These are phyloP conservation scores for Brienomyrus longianalis DNA, from an alignment of 2,113 vertebrate species.

Conservation along the genomic window DNA sequence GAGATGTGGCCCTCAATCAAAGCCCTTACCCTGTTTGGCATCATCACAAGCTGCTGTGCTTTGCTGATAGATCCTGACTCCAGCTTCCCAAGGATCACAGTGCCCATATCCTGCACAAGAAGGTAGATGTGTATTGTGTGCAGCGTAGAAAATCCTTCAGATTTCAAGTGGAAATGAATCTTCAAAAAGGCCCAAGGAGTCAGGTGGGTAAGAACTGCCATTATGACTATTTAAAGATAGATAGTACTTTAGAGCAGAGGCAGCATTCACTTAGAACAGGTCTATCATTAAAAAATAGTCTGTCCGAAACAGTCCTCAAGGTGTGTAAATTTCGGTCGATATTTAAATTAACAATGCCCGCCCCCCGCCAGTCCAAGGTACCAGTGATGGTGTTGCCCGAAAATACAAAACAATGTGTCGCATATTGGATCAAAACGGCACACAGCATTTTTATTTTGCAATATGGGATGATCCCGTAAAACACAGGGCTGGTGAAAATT, in stretches of 20 bases:
- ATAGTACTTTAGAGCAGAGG: background rate
- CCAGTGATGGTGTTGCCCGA: background rate
- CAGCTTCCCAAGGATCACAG: conserved; percentile 93
- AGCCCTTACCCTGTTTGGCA: conserved; percentile 90
- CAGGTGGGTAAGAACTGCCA: background rate
- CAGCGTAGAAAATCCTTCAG: background rate
- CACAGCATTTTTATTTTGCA: background rate
- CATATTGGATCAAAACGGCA: background rate
- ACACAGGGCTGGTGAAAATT: background rate
- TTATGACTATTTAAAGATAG: background rate
- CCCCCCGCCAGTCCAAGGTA: background rate
- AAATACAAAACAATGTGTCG: background rate
- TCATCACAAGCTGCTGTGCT: conserved; percentile 97
- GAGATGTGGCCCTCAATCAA: background rate
- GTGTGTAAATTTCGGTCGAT: background rate
- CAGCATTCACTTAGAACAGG: background rate
- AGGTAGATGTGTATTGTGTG: background rate
- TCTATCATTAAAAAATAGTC: background rate
- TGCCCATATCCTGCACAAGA: conserved; percentile 87
- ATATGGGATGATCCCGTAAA: background rate
- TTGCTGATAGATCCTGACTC: conserved; percentile 92
- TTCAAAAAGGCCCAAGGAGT: background rate
- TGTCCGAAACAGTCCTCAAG: background rate
- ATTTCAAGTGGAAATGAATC: background rate
- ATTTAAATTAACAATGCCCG: background rate